phyloP scores from a whole-genome alignment of 2,797 vertebrate genomes.

The Anniella stebbinsi region DNA sequence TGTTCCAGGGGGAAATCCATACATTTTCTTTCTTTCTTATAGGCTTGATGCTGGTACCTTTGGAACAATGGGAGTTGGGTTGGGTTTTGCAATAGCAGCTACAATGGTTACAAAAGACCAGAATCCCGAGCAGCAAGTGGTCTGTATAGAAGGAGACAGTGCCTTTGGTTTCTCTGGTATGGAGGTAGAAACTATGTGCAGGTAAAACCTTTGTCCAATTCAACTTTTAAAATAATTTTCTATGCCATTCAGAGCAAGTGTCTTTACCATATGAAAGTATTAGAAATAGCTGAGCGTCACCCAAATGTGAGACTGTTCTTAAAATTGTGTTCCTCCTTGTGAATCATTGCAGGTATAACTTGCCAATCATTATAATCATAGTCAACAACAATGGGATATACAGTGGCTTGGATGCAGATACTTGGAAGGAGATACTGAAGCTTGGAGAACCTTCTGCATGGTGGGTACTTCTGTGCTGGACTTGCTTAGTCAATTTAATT shows the following conservation, averaged over 20 bases:
- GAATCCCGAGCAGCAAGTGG: conserved; percentile 77
- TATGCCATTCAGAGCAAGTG: not conserved
- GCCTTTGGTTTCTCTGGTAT: conserved; percentile 98
- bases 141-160: conserved; percentile 97
- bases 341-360: conserved; percentile 85
- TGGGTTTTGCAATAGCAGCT: conserved; percentile 95
- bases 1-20: not conserved
- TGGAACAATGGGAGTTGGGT: conserved; percentile 96
- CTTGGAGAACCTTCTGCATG: conserved; percentile 84
- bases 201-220: conserved; percentile 77
- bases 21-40: conserved; percentile 47
- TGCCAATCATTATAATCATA: conserved; percentile 91
- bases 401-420: conserved; percentile 86
- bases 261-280: not conserved
- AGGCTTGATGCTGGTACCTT: conserved; percentile 97
- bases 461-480: conserved; percentile 78
- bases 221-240: not conserved
- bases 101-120: conserved; percentile 84
- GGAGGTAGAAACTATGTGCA: conserved; percentile 98
- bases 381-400: conserved; percentile 99
- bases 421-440: conserved; percentile 87
- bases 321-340: conserved; percentile 27
- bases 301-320: not conserved
- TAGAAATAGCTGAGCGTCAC: not conserved
- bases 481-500: not conserved